Conservation (phyloP, 30 jellyfish, hydroid and myxozoan species). For the Euphysa ruthae region DNA sequence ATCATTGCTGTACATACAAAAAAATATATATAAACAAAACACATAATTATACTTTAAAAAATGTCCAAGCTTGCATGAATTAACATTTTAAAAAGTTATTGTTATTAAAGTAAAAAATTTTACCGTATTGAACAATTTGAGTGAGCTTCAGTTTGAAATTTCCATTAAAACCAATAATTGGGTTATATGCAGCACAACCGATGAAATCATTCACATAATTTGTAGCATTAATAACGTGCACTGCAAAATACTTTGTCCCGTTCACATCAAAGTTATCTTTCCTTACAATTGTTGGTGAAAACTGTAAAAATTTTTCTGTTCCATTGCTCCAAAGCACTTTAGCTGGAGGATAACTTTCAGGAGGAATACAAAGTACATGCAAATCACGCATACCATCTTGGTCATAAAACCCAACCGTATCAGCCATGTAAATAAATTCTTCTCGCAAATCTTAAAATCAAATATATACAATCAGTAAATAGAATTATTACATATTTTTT, state of each 20-base stretch:
- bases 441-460: too few species aligned
- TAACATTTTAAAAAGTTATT: too few species aligned
- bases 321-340: constrained; percentile 8
- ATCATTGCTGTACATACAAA: too few species aligned
- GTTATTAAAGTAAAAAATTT: too few species aligned
- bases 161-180: constrained; percentile 8
- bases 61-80: too few species aligned
- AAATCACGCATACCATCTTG: background rate
- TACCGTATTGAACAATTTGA: background rate
- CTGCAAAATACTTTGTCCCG: background rate
- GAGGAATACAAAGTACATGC: constrained; percentile 5
- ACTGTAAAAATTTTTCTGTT: background rate
- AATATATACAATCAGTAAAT: too few species aligned
- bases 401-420: too few species aligned
- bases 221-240: background rate
- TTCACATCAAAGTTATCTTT: background rate
- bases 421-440: too few species aligned
- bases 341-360: constrained; percentile 19
- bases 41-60: too few species aligned
- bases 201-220: background rate
- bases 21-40: too few species aligned
- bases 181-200: constrained; percentile 20
- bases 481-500: too few species aligned
- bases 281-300: background rate
- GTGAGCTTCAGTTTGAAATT: background rate